A percentile compares a stretch with the other conserved stretches of the same genome.
These are phyloP conservation scores for Acromyrmex charruanus DNA, from an alignment of 1,140 invertebrate species.

Conservation along the genomic window DNA sequence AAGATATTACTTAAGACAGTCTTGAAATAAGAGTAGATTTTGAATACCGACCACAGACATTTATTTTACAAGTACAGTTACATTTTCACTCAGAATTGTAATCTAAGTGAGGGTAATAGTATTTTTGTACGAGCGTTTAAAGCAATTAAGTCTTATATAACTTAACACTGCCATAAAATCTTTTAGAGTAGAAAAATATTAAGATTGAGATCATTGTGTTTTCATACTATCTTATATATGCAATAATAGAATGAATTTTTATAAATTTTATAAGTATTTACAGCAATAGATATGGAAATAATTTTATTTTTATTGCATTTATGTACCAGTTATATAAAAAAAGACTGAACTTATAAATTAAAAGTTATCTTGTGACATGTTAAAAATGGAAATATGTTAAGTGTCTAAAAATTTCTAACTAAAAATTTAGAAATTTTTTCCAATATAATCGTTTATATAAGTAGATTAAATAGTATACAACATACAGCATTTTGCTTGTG, in stretches of 20 bases:
- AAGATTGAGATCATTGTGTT: slow-evolving; percentile 22
- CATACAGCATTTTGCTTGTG: slow-evolving; percentile 1
- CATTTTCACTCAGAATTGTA: background rate
- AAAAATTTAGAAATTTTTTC: background rate
- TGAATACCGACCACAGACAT: background rate
- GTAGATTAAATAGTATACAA: slow-evolving; percentile 27
- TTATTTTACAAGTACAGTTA: slow-evolving; percentile 17
- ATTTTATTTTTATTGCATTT: slow-evolving; percentile 27
- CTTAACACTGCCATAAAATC: background rate
- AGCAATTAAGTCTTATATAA: slow-evolving; percentile 24
- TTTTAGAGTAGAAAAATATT: slow-evolving; percentile 30
- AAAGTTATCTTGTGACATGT: slow-evolving; percentile 10
- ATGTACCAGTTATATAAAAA: background rate
- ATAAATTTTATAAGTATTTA: slow-evolving; percentile 40
- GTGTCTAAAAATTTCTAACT: background rate
- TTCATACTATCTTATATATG: background rate
- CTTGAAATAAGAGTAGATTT: too few relatives aligned
- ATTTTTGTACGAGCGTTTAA: slow-evolving; percentile 42
- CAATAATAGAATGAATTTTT: slow-evolving; percentile 12
- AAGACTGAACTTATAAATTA: slow-evolving; percentile 19
- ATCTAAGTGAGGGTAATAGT: background rate
- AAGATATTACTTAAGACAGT: too few relatives aligned
- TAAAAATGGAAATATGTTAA: slow-evolving; percentile 33
- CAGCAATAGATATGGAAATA: background rate
- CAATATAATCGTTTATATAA: slow-evolving; percentile 33